Conservation (phyloP, 1,140 invertebrate species). For the Trichoplusia ni region DNA sequence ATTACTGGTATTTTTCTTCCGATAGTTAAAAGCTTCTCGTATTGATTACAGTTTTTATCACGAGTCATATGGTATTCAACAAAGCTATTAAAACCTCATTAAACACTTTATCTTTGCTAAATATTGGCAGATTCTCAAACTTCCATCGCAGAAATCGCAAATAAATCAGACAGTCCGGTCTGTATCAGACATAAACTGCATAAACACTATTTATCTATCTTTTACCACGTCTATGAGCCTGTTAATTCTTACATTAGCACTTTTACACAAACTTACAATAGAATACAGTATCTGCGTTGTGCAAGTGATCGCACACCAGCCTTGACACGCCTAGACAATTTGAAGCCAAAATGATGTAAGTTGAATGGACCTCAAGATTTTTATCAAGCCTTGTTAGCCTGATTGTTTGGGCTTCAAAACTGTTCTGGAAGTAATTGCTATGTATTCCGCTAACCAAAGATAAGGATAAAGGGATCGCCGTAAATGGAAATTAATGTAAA, state of each 20-base stretch:
- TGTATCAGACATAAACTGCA: too few relatives aligned
- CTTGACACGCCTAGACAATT: slow-evolving; percentile 29
- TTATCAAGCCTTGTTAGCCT: slow-evolving; percentile 11
- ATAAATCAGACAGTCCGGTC: too few relatives aligned
- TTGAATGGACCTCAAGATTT: slow-evolving; percentile 18
- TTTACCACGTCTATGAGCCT: too few relatives aligned
- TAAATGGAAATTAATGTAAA: slow-evolving; percentile 1
- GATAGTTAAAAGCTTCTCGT: too few relatives aligned
- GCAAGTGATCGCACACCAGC: slow-evolving; percentile 14
- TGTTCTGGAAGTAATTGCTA: slow-evolving; percentile 9
- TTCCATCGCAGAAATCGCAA: too few relatives aligned
- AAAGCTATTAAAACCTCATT: too few relatives aligned
- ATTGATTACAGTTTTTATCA: too few relatives aligned
- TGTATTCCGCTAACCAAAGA: not conserved
- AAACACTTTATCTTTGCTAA: too few relatives aligned
- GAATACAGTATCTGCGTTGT: slow-evolving; percentile 7
- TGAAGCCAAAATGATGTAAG: slow-evolving; percentile 36
- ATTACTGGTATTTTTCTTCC: too few relatives aligned
- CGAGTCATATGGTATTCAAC: too few relatives aligned
- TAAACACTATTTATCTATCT: too few relatives aligned
- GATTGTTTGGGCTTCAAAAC: slow-evolving; percentile 1
- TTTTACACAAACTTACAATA: slow-evolving; percentile 1
- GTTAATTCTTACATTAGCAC: not conserved
- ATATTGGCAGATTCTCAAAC: too few relatives aligned
- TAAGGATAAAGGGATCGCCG: not conserved